Base-by-base conservation (phyloP, 2,797 vertebrate species). In the Acanthurus lineatus region DNA sequence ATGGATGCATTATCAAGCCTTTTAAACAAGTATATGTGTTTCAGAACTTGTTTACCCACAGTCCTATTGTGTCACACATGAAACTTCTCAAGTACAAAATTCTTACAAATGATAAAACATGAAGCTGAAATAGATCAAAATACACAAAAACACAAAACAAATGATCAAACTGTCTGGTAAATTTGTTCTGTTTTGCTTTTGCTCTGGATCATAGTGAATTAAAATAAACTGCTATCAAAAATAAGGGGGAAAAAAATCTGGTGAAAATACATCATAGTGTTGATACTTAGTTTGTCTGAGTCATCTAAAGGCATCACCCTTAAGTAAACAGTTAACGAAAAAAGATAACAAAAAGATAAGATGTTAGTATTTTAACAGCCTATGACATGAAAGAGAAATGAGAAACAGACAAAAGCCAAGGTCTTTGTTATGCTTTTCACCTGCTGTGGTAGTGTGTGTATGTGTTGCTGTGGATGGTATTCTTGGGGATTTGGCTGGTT, bases 361-460 rank as follows among this genome's bases (percentile, higher is more conserved):
- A 12, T 51, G 35, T 28, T 28, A 28, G 28, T 28, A 28, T 2
- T 28, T 28, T 25, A 45, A 8, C 19, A n/a, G 9, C 53, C 25
- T 60, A 42, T 16, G 35, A 35, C 54, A 51, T 52, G 9, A 66
- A 58, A 61, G 73, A 25, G 19, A 35, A 15, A 47, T 54, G 40
- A 28, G 10, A 22, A 42, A 48, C 22, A 15, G 5, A 60, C 51
- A 38, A 59, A 54, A 38, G 14, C 9, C 47, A 38, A 32, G 28
- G 40, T 69, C 25, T 61, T 22, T 60, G 42, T 17, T 0, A 3
- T 49, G 44, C 57, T 49, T 22, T 32, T 32, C 20, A 16, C 8
- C 5, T 9, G 25, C 22, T 69, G 42, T 38, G 47, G 20, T 45
- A 44, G 45, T 49, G 61, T 2, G 0, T 47, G 60, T 25, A 20